Conservation (phyloP, 2,113 vertebrate genomes). For the Lynx canadensis region DNA sequence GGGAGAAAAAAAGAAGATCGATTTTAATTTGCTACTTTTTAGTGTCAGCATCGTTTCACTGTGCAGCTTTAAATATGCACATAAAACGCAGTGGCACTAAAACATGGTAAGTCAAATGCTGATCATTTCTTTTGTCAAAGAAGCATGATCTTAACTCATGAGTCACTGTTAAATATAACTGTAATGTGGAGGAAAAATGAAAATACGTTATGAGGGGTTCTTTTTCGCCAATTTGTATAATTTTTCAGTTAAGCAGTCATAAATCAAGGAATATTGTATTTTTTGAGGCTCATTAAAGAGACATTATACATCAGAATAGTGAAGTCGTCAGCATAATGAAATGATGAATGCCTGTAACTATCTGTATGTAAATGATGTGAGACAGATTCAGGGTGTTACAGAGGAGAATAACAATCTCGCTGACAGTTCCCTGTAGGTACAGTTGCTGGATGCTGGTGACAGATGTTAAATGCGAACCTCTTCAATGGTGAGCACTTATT, state of each 20-base stretch:
- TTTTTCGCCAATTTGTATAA: conserved; percentile 87
- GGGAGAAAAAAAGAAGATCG: conserved; percentile 21
- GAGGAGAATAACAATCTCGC: conserved; percentile 82
- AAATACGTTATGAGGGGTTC: conserved; percentile 79
- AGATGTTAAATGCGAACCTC: conserved; percentile 85
- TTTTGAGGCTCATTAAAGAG: conserved; percentile 91
- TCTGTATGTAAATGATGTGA: conserved; percentile 89
- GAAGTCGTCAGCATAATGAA: conserved; percentile 87
- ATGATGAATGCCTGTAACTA: conserved; percentile 88
- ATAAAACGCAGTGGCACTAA: conserved; percentile 48
- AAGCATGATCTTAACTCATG: conserved; percentile 70
- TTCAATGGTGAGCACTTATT: conserved; percentile 83
- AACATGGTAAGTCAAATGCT: conserved; percentile 61
- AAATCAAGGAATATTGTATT: conserved; percentile 92
- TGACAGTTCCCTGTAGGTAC: conserved; percentile 84
- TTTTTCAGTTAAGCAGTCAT: conserved; percentile 90
- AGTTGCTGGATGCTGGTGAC: conserved; percentile 83
- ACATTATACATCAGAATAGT: conserved; percentile 88
- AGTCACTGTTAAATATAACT: conserved; percentile 81
- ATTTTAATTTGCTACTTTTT: conserved; percentile 74
- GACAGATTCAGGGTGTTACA: conserved; percentile 85
- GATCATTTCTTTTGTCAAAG: conserved; percentile 77
- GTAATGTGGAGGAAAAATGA: conserved; percentile 76
- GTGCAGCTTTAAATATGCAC: conserved; percentile 34
- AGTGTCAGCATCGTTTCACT: conserved; percentile 8